These are phyloP conservation scores for Tauraco erythrolophus DNA, from an alignment of 2,113 vertebrate genomes.

Conservation along the genomic window DNA sequence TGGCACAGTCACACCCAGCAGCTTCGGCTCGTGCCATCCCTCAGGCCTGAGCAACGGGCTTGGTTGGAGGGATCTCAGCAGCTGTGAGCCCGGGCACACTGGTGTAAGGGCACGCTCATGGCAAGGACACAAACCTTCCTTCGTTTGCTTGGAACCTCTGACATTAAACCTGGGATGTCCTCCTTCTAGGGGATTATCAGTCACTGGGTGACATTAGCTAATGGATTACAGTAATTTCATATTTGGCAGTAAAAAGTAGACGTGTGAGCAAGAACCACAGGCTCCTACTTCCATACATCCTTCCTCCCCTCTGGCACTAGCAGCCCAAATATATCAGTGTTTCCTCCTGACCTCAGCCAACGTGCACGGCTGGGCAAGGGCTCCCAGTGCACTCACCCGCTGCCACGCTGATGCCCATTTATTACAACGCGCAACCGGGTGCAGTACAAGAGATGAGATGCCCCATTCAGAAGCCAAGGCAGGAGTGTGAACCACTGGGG, in stretches of 20 bases:
- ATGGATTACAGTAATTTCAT: neutral
- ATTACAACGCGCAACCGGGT: neutral
- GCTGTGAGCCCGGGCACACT: neutral
- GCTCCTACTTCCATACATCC: neutral
- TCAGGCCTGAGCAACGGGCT: neutral
- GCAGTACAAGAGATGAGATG: neutral
- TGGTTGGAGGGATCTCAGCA: neutral
- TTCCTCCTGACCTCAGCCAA: neutral
- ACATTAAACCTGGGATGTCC: neutral
- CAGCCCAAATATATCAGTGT: neutral
- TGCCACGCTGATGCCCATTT: fast-evolving
- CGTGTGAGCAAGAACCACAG: neutral
- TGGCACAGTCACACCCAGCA: neutral
- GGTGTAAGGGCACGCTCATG: neutral
- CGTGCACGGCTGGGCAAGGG: neutral
- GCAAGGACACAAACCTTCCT: neutral
- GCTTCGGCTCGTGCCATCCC: neutral
- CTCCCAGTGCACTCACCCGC: fast-evolving
- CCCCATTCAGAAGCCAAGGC: neutral
- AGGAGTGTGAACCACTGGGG: neutral
- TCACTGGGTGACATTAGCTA: neutral
- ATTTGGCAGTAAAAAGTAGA: neutral
- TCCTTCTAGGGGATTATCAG: neutral
- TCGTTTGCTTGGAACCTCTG: neutral
- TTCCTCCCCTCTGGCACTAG: neutral